Base-by-base conservation (phyloP, 2,888 invertebrate species). In the Oscheius sp. region DNA sequence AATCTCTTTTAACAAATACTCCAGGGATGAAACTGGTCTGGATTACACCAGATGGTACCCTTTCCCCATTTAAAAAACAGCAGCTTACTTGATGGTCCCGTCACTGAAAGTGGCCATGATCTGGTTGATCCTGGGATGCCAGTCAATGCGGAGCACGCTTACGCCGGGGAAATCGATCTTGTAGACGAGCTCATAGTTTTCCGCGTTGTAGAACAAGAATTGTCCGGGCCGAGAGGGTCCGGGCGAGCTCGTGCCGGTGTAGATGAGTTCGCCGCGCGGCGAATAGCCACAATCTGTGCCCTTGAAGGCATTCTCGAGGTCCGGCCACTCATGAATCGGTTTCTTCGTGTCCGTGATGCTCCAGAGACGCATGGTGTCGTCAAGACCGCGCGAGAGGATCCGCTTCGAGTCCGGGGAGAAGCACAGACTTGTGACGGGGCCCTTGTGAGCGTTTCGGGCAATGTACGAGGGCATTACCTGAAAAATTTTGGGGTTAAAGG, bases 81-180 rank as follows among this genome's bases (percentile, higher is more conserved):
- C 29, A 37, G 50, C 74, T 70, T 11, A 74, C 74, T 70, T 74
- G 51, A 75, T 77, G 29, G 65, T 75, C 1, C 80, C 80, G 59
- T 82, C 94, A 0, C 95, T 95, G 83, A 95, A 94, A 0, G 96
- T 95, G 0, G 95, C 93, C 79, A 97, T 94, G 57, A 99, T 93
- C 89, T 99, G 99, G 89, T 99, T 98, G n/a, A 99, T 90, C 89
- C 96, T 95, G 0, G 98, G 94, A 90, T 99, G 98, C 99, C 99
- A 99, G 0, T 94, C 90, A 0, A 94, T 93, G 89, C 96, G 94
- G 1, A 98, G 94, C 0, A 95, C 93, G 81, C 91, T 91, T 89
- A 94, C 93, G 85, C 93, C 92, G 0, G 93, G 92, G 0, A 96
- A 94, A 9, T 93, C 92, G 73, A 96, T 93, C 78, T 93, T 92